These are phyloP conservation scores for Pachyramphus minor DNA, from an alignment of 2,113 vertebrate species.

Conservation along the genomic window DNA sequence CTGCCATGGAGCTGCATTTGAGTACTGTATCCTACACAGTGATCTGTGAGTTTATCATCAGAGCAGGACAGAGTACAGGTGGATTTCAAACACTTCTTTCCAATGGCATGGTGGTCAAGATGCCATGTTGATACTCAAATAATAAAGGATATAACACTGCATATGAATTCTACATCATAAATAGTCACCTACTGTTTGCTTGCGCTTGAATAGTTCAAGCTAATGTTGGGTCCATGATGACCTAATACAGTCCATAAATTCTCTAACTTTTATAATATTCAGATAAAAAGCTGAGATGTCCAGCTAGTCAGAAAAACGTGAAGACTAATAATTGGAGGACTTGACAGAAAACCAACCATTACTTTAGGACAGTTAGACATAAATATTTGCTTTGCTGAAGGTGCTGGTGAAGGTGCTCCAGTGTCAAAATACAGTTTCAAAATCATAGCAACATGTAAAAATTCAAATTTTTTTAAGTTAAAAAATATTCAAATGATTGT, in stretches of 20 bases:
- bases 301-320: background rate
- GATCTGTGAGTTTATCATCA: background rate
- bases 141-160: background rate
- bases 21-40: background rate
- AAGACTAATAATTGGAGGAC: background rate
- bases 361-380: background rate
- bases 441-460: background rate
- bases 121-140: background rate
- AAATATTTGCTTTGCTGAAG: background rate
- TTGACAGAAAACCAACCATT: background rate
- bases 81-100: background rate
- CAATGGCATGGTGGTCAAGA: background rate
- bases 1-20: background rate
- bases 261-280: background rate
- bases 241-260: background rate
- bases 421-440: background rate
- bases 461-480: background rate
- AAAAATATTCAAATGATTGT: background rate
- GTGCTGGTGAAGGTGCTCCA: background rate
- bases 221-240: background rate
- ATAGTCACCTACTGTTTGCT: background rate
- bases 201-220: background rate
- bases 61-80: background rate
- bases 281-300: background rate
- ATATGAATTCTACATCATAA: background rate